Conservation (phyloP, 2,113 vertebrate genomes). For the Macquaria australasica region DNA sequence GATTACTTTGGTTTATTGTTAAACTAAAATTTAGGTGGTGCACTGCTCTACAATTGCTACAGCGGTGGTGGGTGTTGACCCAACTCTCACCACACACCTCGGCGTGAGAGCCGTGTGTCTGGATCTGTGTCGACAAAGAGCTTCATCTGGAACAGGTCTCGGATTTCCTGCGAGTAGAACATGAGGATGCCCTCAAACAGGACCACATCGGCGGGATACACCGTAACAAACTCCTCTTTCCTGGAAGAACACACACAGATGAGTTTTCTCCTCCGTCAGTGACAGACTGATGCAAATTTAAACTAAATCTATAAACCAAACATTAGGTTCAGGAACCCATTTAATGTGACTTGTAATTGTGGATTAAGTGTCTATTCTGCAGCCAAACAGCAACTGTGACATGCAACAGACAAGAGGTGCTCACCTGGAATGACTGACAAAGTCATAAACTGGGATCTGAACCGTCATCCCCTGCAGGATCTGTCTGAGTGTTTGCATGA, state of each 20-base stretch:
- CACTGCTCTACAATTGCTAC: background rate
- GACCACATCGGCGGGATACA: constrained; percentile 97
- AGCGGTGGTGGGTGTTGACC: background rate
- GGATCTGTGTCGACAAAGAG: constrained; percentile 97
- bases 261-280: constrained; percentile 18
- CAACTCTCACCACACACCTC: constrained; percentile 85
- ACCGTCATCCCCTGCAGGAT: constrained; percentile 93
- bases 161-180: constrained; percentile 96
- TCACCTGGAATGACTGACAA: constrained; percentile 96
- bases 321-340: background rate
- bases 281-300: background rate
- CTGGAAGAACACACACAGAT: constrained; percentile 78
- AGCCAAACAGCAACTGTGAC: background rate
- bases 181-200: constrained; percentile 97
- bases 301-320: background rate
- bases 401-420: constrained; percentile 26
- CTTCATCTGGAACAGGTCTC: constrained; percentile 98
- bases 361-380: background rate
- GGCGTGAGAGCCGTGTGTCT: constrained; percentile 94
- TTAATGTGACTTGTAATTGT: background rate
- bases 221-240: constrained; percentile 94
- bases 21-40: background rate
- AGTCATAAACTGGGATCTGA: constrained; percentile 97
- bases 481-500: constrained; percentile 91
- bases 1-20: background rate